Percentiles rank a stretch among this genome's conserved stretches.
phyloP scores from a whole-genome alignment of 1,140 invertebrate genomes.

The Temnothorax curvispinosus region DNA sequence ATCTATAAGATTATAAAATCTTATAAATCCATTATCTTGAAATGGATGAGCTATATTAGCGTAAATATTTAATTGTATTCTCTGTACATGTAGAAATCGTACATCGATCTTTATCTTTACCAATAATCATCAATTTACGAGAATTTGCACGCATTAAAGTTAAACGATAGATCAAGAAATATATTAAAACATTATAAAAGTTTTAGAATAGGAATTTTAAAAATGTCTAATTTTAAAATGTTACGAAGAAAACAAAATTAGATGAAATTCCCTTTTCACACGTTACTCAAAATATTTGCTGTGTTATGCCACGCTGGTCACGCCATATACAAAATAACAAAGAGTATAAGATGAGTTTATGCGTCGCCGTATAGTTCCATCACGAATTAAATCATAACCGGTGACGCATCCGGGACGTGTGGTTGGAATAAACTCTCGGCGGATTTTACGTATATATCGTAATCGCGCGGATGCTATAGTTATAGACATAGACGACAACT shows the following conservation, averaged over 20 bases:
- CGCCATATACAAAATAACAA: slow-evolving; percentile 10
- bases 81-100: background rate
- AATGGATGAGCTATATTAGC: background rate
- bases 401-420: background rate
- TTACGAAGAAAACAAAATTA: background rate
- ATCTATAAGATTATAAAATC: background rate
- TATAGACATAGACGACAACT: slow-evolving; percentile 24
- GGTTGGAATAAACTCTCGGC: slow-evolving; percentile 40
- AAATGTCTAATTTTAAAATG: background rate
- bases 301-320: background rate
- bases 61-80: background rate
- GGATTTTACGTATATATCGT: slow-evolving; percentile 32
- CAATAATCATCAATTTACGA: background rate
- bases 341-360: slow-evolving; percentile 34
- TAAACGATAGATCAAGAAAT: background rate
- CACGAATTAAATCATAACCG: slow-evolving; percentile 30
- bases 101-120: background rate
- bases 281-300: background rate
- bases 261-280: background rate
- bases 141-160: background rate
- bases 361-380: background rate
- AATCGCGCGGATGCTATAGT: background rate
- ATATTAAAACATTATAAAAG: background rate
- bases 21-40: background rate
- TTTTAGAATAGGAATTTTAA: background rate